Evolutionary conservation across 2,113 vertebrate genomes (phyloP), one percentile per base, ranked within the genome.

Genomic region (Chascanopsetta lugubris): DNA sequence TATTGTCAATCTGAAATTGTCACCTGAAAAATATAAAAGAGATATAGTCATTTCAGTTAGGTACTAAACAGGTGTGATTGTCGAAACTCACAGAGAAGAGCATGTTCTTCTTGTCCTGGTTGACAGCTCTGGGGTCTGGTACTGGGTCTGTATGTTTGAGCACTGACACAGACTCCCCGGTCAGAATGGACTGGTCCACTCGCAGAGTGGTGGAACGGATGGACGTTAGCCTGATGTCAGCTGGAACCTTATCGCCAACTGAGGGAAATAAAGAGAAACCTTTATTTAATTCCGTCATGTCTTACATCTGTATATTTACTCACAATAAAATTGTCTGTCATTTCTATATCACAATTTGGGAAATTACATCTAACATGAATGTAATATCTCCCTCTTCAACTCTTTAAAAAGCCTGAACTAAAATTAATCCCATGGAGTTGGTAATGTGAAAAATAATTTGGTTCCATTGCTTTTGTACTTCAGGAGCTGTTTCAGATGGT

Each of bases 221-320:
- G 84, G 93, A 91, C 9, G 94, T 89, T 72, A 97, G 87, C 21
- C 95, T 89, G 89, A 97, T 97, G 75, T 97, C 95, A 9, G 95
- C 94, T 0, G 95, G 95, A 34, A 97, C 95, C 85, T 97, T 97
- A 88, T 97, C 95, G 24, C 95, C 95, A 70, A 97, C 95, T 96
- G 27, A 4, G 13, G 25, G n/a, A 25, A 46, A 55, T 42, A 42
- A 36, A 83, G 38, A 82, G 40, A 72, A 1, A 3, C 15, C 15
- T 38, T 38, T 0, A 38, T 15, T 38, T 38, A n/a, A n/a, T n/a
- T n/a, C n/a, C n/a, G n/a, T n/a, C n/a, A n/a, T 38, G 12, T 38
- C 4, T 38, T 3, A 38, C 12, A n/a, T n/a, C n/a, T n/a, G n/a
- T 38, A 38, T 42, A n/a, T 42, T 42, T n/a, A 42, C n/a, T n/a